phyloP scores from a whole-genome alignment of 1,140 invertebrate genomes.

The Zaprionus gabonicus region DNA sequence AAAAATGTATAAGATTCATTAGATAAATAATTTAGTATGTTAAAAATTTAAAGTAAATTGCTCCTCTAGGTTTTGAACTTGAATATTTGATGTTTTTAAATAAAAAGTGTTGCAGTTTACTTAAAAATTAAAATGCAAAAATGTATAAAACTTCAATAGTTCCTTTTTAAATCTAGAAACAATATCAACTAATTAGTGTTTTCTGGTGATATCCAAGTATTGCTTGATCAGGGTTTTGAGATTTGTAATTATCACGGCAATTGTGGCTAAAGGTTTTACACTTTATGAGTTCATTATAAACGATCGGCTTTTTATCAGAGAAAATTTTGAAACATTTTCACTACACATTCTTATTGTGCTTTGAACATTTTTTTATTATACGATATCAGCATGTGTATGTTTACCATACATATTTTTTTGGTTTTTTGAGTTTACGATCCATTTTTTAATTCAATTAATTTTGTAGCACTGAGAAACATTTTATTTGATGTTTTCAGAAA shows the following conservation, averaged over 20 bases:
- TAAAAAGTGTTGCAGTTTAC: too few relatives aligned
- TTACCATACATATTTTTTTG: conserved; percentile 3
- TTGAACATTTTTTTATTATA: conserved; percentile 37
- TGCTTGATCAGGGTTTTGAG: neutral
- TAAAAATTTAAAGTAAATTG: neutral
- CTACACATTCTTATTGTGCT: conserved; percentile 63
- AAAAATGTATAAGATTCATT: neutral
- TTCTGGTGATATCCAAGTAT: neutral
- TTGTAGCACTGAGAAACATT: conserved; percentile 64
- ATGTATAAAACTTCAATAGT: too few relatives aligned
- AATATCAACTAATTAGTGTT: too few relatives aligned
- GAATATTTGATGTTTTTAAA: too few relatives aligned
- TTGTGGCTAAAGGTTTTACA: conserved; percentile 14
- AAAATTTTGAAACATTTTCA: conserved; percentile 40
- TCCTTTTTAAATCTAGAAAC: too few relatives aligned
- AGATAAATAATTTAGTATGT: neutral
- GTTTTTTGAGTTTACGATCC: conserved; percentile 51
- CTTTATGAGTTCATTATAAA: conserved; percentile 25
- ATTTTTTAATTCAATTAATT: conserved; percentile 77
- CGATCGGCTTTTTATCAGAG: conserved; percentile 29
- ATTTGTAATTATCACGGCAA: neutral
- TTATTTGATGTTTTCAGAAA: conserved; percentile 72
- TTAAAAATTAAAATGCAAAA: too few relatives aligned
- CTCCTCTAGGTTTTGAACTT: neutral
- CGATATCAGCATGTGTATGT: neutral